Evolutionary conservation across 1,140 invertebrate genomes (phyloP), one percentile per base, ranked within the genome.

Genomic region (Meteorus sp.): DNA sequence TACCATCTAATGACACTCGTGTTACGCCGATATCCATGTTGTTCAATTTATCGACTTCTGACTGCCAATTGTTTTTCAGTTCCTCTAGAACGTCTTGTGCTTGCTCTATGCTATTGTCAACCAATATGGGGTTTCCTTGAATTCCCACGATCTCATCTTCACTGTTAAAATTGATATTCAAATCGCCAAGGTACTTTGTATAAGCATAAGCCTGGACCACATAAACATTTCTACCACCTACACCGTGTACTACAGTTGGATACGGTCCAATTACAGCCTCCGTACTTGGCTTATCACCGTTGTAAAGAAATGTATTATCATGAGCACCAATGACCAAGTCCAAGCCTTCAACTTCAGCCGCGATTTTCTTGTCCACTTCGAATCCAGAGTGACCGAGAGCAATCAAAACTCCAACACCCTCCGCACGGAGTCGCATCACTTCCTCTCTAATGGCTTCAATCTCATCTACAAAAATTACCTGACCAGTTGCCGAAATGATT

Each of bases 131-230:
- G 60, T 89, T 87, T n/a, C 94, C 94, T 37, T 79, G 69, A 67
- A 86, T 89, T 2, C 73, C 64, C 0, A 80, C 73, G 1, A 96
- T 76, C 70, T 93, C 88, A 15, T 93, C 93, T 1, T 85, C 65
- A 0, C 77, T 70, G 75, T 96, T 83, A 70, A 96, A 94, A 20
- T 82, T 76, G 0, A 92, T 61, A 27, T 86, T 83, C 2, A 97
- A 72, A 68, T 88, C 84, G 0, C 94, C 94, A 19, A 97, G 76
- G 74, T 97, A 97, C 79, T 97, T 96, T 0, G 93, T 95, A 70
- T 90, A 94, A 0, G 92, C 91, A 68, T 90, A 96, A 2, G 93
- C 93, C 77, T 97, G 94, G 0, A 96, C 93, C 1, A 94, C 92
- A 0, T 92, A 89, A 1, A 90, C 90, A 56, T 83, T 82, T 68